These are phyloP conservation scores for Syrphus vitripennis DNA, from an alignment of 2,888 invertebrate species.

Conservation along the genomic window DNA sequence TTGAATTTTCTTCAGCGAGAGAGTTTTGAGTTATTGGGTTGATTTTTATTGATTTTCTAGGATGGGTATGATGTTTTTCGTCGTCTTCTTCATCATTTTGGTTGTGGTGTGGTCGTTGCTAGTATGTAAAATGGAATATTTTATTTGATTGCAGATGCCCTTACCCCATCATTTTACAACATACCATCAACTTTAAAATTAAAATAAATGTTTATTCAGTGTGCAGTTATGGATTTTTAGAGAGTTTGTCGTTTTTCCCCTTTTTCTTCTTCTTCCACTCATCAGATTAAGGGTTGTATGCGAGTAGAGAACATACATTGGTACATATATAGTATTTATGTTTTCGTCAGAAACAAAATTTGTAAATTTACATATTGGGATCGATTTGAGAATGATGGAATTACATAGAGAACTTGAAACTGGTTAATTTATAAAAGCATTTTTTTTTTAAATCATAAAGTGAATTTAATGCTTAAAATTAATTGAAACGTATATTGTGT, in stretches of 20 bases:
- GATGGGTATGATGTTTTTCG: slow-evolving; percentile 26
- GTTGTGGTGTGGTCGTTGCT: neutral
- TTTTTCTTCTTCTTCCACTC: too few species aligned
- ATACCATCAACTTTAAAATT: neutral
- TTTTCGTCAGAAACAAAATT: neutral
- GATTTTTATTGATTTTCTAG: slow-evolving; percentile 58
- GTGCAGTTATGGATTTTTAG: neutral
- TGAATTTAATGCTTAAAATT: neutral
- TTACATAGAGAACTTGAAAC: neutral
- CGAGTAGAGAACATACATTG: neutral
- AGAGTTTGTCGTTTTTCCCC: neutral
- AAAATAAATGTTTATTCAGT: slow-evolving; percentile 10
- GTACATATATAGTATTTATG: neutral
- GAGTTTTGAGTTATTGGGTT: slow-evolving; percentile 2
- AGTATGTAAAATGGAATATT: slow-evolving; percentile 17
- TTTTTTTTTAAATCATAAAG: neutral
- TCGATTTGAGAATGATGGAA: neutral
- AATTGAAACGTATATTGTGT: too few species aligned
- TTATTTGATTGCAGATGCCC: neutral
- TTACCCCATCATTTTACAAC: too few species aligned
- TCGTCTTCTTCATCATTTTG: neutral
- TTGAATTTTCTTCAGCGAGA: slow-evolving; percentile 20
- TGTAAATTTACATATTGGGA: neutral
- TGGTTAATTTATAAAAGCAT: neutral
- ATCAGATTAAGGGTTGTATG: neutral